Percentiles rank a stretch among this genome's conserved stretches.
Evolutionary conservation across 2,888 invertebrate genomes (phyloP).

Genomic region (Hyppa rectilinea): DNA sequence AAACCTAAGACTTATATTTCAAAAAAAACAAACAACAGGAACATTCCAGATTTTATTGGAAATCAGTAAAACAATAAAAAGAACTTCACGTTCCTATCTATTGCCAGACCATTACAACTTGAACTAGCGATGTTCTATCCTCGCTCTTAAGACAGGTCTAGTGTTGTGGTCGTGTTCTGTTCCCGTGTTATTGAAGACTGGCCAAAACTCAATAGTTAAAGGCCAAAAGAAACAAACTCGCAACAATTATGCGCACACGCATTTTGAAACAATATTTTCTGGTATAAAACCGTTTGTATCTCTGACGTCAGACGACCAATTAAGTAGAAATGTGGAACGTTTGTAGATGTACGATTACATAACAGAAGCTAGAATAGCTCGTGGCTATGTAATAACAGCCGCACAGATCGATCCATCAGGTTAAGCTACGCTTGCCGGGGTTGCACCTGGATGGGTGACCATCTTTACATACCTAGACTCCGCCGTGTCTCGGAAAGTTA

Average conservation of each 20-base stretch:
- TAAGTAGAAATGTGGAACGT: constrained; percentile 37
- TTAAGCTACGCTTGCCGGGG: too few relatives aligned
- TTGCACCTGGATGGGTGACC: too few relatives aligned
- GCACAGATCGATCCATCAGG: too few relatives aligned
- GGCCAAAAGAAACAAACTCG: constrained; percentile 76
- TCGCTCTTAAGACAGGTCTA: constrained; percentile 32
- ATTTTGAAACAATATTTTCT: constrained; percentile 62
- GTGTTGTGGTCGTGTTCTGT: constrained; percentile 43
- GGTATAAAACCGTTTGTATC: constrained; percentile 41
- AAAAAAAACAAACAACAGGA: constrained; percentile 49
- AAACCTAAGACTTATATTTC: constrained; percentile 19
- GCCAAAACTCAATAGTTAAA: constrained; percentile 72
- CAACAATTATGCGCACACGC: constrained; percentile 57
- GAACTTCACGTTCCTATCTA: constrained; percentile 36
- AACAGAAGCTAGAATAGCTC: constrained; percentile 9
- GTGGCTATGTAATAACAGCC: too few relatives aligned
- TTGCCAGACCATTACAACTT: constrained; percentile 45
- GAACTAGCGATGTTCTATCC: constrained; percentile 39
- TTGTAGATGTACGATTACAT: constrained; percentile 11
- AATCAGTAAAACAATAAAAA: constrained; percentile 49
- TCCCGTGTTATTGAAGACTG: constrained; percentile 74
- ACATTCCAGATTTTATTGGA: constrained; percentile 59
- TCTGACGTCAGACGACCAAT: constrained; percentile 40
- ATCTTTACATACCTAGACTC: too few relatives aligned
- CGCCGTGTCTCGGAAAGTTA: too few relatives aligned